Base-by-base conservation (phyloP, 1,140 invertebrate genomes). In the Achroia grisella region DNA sequence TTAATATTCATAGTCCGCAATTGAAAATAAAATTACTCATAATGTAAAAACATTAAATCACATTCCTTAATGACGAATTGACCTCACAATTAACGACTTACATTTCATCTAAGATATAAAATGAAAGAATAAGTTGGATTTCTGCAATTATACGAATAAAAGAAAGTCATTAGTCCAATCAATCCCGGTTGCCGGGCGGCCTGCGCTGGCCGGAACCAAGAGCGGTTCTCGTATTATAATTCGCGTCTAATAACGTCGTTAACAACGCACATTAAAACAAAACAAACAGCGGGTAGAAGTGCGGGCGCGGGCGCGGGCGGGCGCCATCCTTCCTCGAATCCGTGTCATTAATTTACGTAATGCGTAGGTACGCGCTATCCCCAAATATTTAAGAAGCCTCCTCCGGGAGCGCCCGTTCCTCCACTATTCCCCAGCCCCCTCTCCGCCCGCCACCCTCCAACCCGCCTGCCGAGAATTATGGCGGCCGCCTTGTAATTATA, bases 401-500 rank as follows among this genome's bases (percentile, higher is more conserved):
- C 78, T 82, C 73, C 78, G 78, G 80, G 80, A 81, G 79, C 77
- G 71, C 82, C 75, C 75, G 73, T 48, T 74, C 71, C 77, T 76
- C 76, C 80, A 81, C 76, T 80, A 77, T 82, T 63, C 70, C 68
- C 59, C 61, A 40, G 39, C 71, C 58, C 66, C 71, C 58, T 64
- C 51, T 58, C 59, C 62, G 31, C 53, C 50, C 66, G 50, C 73
- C 62, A 46, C 68, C 72, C 48, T 62, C 56, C 71, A 44, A 48
- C 65, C 71, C 81, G 71, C 78, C 78, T 62, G 78, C 68, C 78
- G 80, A 87, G 85, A 87, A 86, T 87, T 87, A 87, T 87, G 85
- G 85, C 83, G 82, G 83, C 83, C 85, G 85, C 85, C 82, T 86
- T 86, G 85, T 87, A 87, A 87, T 87, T 87, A 87, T 87, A 87